Evolutionary conservation across 2,888 invertebrate genomes (phyloP).

Genomic region (Lamproptera curius): DNA sequence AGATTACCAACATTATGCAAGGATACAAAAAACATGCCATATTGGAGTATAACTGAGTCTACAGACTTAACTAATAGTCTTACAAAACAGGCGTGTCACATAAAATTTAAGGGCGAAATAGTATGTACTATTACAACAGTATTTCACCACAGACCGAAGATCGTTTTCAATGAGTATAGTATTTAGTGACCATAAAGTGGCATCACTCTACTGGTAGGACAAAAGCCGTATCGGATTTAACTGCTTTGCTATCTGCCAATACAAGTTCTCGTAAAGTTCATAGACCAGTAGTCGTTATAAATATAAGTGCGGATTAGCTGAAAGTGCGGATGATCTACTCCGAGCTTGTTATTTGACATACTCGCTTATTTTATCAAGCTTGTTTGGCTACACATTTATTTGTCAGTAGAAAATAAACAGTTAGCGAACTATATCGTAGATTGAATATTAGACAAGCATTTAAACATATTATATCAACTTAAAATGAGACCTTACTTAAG

Average conservation of each 20-base stretch:
- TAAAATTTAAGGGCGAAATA: not conserved
- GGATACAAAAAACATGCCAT: no score
- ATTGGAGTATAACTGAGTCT: no score
- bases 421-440: no score
- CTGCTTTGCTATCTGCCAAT: conserved; percentile 15
- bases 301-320: not conserved
- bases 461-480: no score
- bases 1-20: no score
- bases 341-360: no score
- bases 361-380: no score
- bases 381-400: no score
- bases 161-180: conserved; percentile 6
- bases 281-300: not conserved
- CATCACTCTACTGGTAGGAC: conserved; percentile 6
- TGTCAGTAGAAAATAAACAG: no score
- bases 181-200: conserved; percentile 9
- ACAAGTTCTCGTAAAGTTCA: conserved; percentile 6
- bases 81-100: not conserved
- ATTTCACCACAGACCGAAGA: not conserved
- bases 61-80: no score
- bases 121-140: not conserved
- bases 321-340: not conserved
- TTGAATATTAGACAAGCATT: no score
- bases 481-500: no score
- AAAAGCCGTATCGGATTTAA: conserved; percentile 12